Conservation (phyloP, 2,113 vertebrate genomes). For the Pipra filicauda region DNA sequence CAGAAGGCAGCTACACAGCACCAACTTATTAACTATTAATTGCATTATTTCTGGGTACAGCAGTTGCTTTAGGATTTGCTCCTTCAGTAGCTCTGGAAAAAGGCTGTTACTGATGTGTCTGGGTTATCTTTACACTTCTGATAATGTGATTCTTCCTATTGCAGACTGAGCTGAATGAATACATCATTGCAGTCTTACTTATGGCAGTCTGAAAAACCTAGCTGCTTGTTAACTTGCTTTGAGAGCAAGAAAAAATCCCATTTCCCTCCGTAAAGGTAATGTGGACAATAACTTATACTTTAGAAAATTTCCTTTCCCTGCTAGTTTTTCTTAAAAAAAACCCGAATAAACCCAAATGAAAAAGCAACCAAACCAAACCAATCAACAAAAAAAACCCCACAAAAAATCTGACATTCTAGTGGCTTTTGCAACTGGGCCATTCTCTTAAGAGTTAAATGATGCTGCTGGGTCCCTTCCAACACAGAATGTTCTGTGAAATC, state of each 20-base stretch:
- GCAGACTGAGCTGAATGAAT: neutral
- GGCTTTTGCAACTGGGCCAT: neutral
- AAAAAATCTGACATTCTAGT: neutral
- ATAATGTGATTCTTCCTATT: neutral
- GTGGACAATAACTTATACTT: neutral
- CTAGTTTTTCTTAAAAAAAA: neutral
- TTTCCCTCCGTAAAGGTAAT: neutral
- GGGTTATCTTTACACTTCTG: neutral
- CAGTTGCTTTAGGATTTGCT: neutral
- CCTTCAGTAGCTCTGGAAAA: neutral
- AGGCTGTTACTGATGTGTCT: neutral
- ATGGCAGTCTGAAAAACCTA: neutral
- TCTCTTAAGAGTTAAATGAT: neutral
- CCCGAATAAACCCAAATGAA: neutral
- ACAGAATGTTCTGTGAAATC: neutral
- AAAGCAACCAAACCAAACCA: neutral
- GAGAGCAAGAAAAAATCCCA: neutral
- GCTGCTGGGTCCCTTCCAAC: neutral
- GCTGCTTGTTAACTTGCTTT: neutral
- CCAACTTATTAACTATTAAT: neutral
- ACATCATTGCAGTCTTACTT: neutral
- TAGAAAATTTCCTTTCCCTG: neutral
- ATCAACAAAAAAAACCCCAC: neutral
- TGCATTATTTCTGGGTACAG: neutral
- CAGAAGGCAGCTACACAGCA: neutral